Conservation (phyloP, 2,113 vertebrate genomes). For the Hyperopisus bebe region DNA sequence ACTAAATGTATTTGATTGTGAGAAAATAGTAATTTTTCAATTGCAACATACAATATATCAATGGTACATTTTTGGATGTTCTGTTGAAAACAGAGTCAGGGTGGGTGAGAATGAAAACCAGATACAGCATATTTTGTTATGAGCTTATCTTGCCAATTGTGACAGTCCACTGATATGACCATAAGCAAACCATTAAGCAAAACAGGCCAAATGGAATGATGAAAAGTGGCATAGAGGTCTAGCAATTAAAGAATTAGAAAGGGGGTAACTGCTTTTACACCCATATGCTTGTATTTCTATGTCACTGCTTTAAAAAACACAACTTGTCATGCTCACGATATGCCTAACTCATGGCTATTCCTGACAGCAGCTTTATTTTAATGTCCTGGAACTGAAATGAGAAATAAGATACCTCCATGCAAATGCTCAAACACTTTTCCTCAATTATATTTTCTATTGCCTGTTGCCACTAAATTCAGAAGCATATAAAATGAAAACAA, state of each 20-base stretch:
- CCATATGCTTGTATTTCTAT: background rate
- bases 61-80: background rate
- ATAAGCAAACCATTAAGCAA: background rate
- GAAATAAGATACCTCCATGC: background rate
- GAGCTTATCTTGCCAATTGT: background rate
- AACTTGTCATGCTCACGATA: background rate
- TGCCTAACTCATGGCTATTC: background rate
- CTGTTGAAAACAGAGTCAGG: background rate
- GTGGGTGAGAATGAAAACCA: background rate
- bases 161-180: background rate
- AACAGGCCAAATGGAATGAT: background rate
- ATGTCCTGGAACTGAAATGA: background rate
- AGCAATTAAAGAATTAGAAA: background rate
- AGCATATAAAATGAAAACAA: background rate
- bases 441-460: background rate
- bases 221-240: background rate
- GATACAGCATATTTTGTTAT: background rate
- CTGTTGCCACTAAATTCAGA: background rate
- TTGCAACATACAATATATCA: background rate
- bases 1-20: background rate
- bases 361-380: background rate
- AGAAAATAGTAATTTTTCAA: background rate
- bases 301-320: background rate
- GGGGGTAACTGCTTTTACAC: background rate
- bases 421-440: background rate